phyloP scores from a whole-genome alignment of 2,888 invertebrate genomes.

The Cryptus viduatorius region DNA sequence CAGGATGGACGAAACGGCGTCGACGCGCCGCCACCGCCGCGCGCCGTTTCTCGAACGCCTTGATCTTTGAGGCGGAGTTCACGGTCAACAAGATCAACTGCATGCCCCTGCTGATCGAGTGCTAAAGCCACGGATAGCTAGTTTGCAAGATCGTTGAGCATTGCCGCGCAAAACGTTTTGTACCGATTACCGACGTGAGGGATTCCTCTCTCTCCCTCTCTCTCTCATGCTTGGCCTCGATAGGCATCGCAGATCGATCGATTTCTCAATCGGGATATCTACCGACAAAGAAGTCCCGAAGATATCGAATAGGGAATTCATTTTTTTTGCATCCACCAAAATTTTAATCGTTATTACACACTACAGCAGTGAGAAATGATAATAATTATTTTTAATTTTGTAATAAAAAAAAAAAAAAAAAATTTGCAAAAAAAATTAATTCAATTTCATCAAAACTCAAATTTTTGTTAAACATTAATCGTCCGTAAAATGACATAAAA shows the following conservation, averaged over 20 bases:
- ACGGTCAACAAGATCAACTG: slow-evolving; percentile 26
- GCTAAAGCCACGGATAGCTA: slow-evolving; percentile 9
- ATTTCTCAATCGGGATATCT: slow-evolving; percentile 7
- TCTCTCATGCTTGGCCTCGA: neutral
- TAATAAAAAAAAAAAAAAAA: neutral
- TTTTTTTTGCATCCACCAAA: neutral
- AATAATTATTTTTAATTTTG: too few relatives aligned
- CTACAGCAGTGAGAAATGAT: neutral
- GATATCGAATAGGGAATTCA: neutral
- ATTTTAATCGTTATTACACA: neutral
- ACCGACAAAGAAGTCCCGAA: neutral
- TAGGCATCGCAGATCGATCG: neutral
- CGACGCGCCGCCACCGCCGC: slow-evolving; percentile 9
- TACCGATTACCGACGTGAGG: slow-evolving; percentile 15
- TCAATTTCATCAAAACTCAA: too few relatives aligned
- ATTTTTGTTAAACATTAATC: too few relatives aligned
- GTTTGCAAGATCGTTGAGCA: slow-evolving; percentile 1
- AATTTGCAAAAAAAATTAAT: neutral
- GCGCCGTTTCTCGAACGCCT: slow-evolving; percentile 26
- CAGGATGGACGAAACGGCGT: slow-evolving; percentile 20
- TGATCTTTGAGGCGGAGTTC: slow-evolving; percentile 48
- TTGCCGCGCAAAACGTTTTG: slow-evolving; percentile 18
- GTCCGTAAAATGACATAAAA: too few relatives aligned
- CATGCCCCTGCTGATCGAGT: slow-evolving; percentile 14
- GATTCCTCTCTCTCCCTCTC: neutral